Percentiles rank a stretch among this genome's conserved stretches.
Conservation (phyloP, 2,113 vertebrate genomes). For the Hymenochirus boettgeri region DNA sequence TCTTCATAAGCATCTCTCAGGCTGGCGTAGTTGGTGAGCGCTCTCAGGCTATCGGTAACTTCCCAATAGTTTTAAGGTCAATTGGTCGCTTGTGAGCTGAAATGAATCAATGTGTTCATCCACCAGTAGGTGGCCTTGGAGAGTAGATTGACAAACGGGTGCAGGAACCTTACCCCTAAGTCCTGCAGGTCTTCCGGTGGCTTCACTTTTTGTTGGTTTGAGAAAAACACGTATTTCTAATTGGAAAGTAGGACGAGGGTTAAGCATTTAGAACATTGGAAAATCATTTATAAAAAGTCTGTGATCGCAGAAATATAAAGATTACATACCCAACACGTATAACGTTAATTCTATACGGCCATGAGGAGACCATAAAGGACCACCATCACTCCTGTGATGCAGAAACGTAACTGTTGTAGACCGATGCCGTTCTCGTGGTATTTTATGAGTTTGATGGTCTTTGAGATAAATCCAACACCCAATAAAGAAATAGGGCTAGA, state of each 20-base stretch:
- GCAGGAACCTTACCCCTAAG: constrained; percentile 91
- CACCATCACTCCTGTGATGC: constrained; percentile 87
- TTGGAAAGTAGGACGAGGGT: too few species aligned
- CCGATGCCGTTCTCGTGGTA: constrained; percentile 62
- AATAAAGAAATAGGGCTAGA: constrained; percentile 92
- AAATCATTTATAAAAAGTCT: too few species aligned
- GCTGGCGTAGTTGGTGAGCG: constrained; percentile 86
- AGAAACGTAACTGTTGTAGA: constrained; percentile 78
- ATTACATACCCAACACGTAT: constrained; percentile 81
- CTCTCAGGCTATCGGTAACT: constrained; percentile 92
- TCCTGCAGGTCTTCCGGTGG: constrained; percentile 95
- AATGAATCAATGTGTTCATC: constrained; percentile 95
- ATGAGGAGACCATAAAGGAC: constrained; percentile 90
- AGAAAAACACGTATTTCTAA: constrained; percentile 93
- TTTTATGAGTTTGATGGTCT: constrained; percentile 90
- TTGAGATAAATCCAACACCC: constrained; percentile 94
- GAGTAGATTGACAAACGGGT: constrained; percentile 94
- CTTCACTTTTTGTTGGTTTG: constrained; percentile 92
- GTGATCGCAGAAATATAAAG: too few species aligned
- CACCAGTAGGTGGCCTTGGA: constrained; percentile 98
- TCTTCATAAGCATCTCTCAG: constrained; percentile 91
- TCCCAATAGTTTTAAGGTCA: constrained; percentile 92
- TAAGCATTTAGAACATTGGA: too few species aligned
- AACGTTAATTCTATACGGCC: constrained; percentile 94
- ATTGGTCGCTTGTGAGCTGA: constrained; percentile 91